Conservation (phyloP, 2,113 vertebrate species). For the Spizaetus ornatus region DNA sequence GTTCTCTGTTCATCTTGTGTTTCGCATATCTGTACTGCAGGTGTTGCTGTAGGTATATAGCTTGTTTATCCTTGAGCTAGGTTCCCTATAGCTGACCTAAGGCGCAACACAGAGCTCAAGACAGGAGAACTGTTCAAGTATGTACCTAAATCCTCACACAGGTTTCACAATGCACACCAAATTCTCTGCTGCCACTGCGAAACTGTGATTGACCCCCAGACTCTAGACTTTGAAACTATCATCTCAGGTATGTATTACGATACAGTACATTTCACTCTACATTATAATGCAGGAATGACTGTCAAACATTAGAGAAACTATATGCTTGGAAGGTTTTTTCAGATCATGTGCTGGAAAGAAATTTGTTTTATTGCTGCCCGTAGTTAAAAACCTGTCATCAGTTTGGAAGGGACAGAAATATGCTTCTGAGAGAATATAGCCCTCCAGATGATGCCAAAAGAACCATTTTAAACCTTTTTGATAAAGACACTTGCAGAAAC, state of each 20-base stretch:
- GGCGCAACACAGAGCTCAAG: neutral
- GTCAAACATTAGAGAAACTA: neutral
- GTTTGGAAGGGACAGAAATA: neutral
- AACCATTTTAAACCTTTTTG: neutral
- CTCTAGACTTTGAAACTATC: neutral
- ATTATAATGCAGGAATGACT: neutral
- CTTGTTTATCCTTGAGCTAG: neutral
- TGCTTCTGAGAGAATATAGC: neutral
- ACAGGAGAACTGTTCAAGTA: neutral
- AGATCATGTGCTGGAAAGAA: neutral
- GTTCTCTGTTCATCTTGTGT: neutral
- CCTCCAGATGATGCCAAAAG: neutral
- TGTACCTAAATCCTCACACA: neutral
- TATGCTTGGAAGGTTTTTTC: neutral
- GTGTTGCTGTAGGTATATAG: neutral
- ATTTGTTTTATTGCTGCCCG: neutral
- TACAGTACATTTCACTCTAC: neutral
- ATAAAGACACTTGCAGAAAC: neutral
- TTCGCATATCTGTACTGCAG: neutral
- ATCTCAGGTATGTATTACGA: neutral
- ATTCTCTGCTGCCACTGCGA: neutral
- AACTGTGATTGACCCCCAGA: neutral
- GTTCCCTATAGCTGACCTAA: neutral
- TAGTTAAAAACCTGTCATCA: conserved; percentile 9
- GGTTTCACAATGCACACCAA: neutral